phyloP scores from a whole-genome alignment of 2,113 vertebrate genomes.

The Vulpes lagopus region DNA sequence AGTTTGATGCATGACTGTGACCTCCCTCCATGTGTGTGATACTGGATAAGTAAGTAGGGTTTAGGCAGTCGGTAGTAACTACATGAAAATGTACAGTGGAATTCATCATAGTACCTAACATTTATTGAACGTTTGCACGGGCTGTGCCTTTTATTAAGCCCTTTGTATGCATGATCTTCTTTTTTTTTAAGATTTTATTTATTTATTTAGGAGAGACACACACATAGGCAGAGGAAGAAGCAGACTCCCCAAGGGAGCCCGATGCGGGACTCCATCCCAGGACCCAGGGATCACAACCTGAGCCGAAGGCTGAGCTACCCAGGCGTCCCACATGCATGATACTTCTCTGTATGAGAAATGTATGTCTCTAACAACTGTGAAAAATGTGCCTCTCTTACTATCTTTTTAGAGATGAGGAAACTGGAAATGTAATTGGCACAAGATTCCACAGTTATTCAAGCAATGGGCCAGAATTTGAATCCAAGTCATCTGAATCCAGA shows the following conservation, averaged over 20 bases:
- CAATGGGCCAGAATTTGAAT: background rate
- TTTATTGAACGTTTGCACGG: background rate
- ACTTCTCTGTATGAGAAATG: background rate
- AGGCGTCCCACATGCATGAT: no score
- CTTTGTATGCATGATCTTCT: background rate
- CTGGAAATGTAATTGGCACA: background rate
- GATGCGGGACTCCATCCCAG: no score
- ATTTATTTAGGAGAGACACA: no score
- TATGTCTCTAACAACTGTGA: background rate
- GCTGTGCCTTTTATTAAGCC: background rate
- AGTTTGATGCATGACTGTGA: background rate
- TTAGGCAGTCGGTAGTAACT: background rate
- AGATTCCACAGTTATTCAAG: background rate
- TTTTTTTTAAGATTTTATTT: no score
- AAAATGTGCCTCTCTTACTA: background rate
- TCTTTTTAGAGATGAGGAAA: constrained; percentile 11
- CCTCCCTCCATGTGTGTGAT: background rate
- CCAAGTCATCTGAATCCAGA: background rate
- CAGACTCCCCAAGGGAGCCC: no score
- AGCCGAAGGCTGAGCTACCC: no score
- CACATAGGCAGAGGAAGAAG: no score
- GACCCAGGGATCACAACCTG: no score
- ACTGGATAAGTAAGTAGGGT: background rate
- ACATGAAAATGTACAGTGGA: background rate
- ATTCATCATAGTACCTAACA: background rate